Evolutionary conservation across 2,113 vertebrate genomes (phyloP).

Genomic region (Lepisosteus osseus): DNA sequence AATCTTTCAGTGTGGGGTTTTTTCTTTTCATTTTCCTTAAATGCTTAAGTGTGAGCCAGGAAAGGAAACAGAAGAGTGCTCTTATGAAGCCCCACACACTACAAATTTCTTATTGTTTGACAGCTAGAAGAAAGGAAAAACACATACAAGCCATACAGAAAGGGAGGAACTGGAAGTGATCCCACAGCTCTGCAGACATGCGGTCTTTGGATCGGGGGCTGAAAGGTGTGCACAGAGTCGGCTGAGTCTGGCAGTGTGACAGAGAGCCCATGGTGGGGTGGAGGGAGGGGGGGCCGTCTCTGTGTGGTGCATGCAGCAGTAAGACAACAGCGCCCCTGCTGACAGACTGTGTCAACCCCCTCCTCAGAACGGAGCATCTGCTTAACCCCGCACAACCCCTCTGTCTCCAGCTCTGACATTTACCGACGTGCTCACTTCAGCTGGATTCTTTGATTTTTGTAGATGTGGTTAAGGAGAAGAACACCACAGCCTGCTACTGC

Average conservation of each 20-base stretch:
- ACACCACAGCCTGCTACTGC: no score
- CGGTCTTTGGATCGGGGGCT: slow-evolving; percentile 19
- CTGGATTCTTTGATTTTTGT: not conserved
- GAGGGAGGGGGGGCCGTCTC: not conserved
- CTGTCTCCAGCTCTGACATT: not conserved
- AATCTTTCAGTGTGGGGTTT: no score
- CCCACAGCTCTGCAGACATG: slow-evolving; percentile 24
- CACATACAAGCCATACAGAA: no score
- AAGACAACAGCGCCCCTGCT: slow-evolving; percentile 9
- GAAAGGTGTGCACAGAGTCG: not conserved
- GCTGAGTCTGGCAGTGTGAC: not conserved
- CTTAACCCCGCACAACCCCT: not conserved
- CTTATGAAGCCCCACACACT: no score
- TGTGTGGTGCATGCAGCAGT: not conserved
- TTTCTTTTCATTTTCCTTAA: no score
- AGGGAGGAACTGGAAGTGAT: no score
- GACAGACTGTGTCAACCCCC: not conserved
- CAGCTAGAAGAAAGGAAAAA: no score
- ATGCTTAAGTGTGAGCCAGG: no score
- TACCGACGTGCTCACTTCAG: not conserved
- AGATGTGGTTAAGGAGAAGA: not conserved
- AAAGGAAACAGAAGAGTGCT: no score
- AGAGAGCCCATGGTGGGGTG: no score
- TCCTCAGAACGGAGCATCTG: not conserved
- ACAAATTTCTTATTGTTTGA: no score